A percentile compares a stretch with the other conserved stretches of the same genome.
phyloP scores from a whole-genome alignment of 2,888 invertebrate species.

The Aphidius colemani region DNA sequence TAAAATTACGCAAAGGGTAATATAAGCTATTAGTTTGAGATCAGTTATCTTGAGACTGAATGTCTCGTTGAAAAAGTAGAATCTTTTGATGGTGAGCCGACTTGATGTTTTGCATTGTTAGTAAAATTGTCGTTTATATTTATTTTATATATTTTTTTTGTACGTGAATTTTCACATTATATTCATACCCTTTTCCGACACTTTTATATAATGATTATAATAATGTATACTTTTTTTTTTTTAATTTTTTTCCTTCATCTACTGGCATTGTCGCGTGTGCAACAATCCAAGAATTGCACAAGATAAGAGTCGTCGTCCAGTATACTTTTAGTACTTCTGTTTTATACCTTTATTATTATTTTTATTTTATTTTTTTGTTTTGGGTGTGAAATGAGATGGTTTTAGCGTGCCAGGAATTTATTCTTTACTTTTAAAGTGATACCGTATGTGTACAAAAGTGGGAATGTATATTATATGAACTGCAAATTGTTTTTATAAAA shows the following conservation, averaged over 20 bases:
- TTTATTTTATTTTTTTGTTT: neutral
- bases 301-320: constrained; percentile 1
- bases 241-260: neutral
- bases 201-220: too few relatives aligned
- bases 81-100: constrained; percentile 27
- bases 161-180: neutral
- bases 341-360: constrained; percentile 1
- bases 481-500: constrained; percentile 18
- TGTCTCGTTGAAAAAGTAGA: constrained; percentile 23
- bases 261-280: constrained; percentile 1
- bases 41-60: constrained; percentile 24
- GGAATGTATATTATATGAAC: constrained; percentile 8
- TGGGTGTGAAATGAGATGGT: constrained; percentile 14
- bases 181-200: neutral
- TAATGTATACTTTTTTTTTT: neutral
- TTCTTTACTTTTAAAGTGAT: constrained; percentile 16
- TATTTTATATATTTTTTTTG: constrained; percentile 16
- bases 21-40: constrained; percentile 28
- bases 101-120: constrained; percentile 10
- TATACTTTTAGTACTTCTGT: neutral
- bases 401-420: constrained; percentile 22
- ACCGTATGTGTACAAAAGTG: constrained; percentile 2
- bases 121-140: constrained; percentile 8
- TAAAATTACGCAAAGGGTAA: constrained; percentile 20
- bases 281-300: too few relatives aligned